Evolutionary conservation across 2,797 vertebrate genomes (phyloP), one percentile per base, ranked within the genome.

Genomic region (Podarcis lilfordi): DNA sequence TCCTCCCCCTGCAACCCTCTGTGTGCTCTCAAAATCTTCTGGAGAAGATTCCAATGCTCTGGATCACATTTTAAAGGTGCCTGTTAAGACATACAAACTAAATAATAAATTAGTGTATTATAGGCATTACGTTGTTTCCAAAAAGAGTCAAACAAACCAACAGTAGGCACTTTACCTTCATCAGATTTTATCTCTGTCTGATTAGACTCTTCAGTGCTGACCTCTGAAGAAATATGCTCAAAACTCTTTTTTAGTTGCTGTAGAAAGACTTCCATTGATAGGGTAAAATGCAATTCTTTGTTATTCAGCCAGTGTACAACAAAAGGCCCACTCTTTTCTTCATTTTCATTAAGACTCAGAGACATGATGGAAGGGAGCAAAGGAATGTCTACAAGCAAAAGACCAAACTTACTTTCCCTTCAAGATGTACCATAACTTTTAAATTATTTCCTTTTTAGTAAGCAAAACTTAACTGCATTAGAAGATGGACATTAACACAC

Each of bases 271-370:
- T 99, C 98, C 98, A 99, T 99, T 37, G 98, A 98, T 92, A 99
- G 97, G 15, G 98, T 98, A 96, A 99, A 98, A 94, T 99, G 98
- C 90, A 99, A 96, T 95, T 99, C 98, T 96, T 99, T 99, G 95
- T 99, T 99, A 93, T 99, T 99, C 85, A 99, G 97, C 98, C 99
- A 99, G 94, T 99, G 99, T 80, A 99, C 98, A 64, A 98, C 98
- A 96, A 99, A 99, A 88, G 97, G 98, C n/a, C 98, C 98, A 69
- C 97, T 98, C 77, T 98, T 97, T 92, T 99, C 98, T 95, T 99
- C 98, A 85, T 98, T 98, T 92, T 97, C 97, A 93, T 97, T 95
- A 80, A 97, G 96, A 91, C 95, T 98, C 95, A 99, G 94, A 85
- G 99, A 99, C 2, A 98, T 98, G 95, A 99, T 99, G 86, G 99